phyloP scores from a whole-genome alignment of 2,888 invertebrate genomes.

The Macaria notata region DNA sequence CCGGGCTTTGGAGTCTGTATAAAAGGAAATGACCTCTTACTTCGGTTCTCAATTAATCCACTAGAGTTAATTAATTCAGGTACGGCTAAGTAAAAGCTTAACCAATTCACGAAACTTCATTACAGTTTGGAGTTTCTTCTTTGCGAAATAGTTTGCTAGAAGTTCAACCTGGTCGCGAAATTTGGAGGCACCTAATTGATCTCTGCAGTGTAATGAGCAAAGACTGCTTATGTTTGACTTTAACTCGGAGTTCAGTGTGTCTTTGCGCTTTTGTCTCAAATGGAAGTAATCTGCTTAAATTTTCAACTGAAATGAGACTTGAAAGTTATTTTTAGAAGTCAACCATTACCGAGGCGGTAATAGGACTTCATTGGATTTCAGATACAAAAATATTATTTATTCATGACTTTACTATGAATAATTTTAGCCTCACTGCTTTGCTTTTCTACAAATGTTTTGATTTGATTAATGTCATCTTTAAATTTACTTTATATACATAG shows the following conservation, averaged over 20 bases:
- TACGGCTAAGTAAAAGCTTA: slow-evolving; percentile 12
- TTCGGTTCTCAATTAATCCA: slow-evolving; percentile 31
- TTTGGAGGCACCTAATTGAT: not conserved
- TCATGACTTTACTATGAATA: too few relatives aligned
- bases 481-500: too few relatives aligned
- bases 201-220: not conserved
- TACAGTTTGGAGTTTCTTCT: slow-evolving; percentile 2
- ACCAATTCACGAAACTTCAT: slow-evolving; percentile 13
- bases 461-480: too few relatives aligned
- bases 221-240: not conserved
- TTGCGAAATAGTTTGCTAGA: slow-evolving; percentile 8
- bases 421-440: too few relatives aligned
- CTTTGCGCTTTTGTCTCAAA: not conserved
- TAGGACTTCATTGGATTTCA: too few relatives aligned
- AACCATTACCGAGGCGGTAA: too few relatives aligned
- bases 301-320: too few relatives aligned
- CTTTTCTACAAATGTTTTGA: too few relatives aligned
- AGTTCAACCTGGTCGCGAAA: slow-evolving; percentile 1
- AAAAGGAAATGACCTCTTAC: slow-evolving; percentile 29
- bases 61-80: slow-evolving; percentile 27
- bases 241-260: not conserved
- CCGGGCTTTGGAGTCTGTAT: slow-evolving; percentile 24
- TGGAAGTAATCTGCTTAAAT: too few relatives aligned
- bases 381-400: too few relatives aligned
- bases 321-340: too few relatives aligned